Percentiles rank a stretch among this genome's conserved stretches.
Evolutionary conservation across 2,113 vertebrate species (phyloP).

Genomic region (Hippocampus zosterae): DNA sequence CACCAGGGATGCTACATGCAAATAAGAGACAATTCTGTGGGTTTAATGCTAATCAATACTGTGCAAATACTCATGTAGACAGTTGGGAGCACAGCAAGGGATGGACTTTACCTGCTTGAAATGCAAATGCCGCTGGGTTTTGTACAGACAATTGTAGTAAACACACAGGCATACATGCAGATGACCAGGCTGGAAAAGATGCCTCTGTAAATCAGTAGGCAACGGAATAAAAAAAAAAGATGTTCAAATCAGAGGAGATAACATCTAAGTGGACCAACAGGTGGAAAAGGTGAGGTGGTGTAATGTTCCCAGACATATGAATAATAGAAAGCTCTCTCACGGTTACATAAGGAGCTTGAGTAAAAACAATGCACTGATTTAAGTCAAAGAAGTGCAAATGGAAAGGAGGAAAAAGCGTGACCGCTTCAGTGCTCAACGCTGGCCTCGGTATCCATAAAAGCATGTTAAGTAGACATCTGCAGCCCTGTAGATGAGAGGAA

Average conservation of each 20-base stretch:
- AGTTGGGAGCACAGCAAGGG: constrained; percentile 33
- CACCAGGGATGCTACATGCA: constrained; percentile 46
- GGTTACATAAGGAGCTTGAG: constrained; percentile 56
- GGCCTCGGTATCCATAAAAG: constrained; percentile 62
- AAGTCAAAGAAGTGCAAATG: constrained; percentile 49
- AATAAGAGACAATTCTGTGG: constrained; percentile 51
- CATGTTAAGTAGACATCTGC: constrained; percentile 64
- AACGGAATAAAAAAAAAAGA: constrained; percentile 23
- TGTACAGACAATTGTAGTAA: constrained; percentile 13
- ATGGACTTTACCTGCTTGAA: constrained; percentile 45
- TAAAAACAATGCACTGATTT: constrained; percentile 45
- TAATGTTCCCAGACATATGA: constrained; percentile 49
- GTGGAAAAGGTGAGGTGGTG: constrained; percentile 33
- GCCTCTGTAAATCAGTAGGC: constrained; percentile 7
- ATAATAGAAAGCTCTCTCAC: constrained; percentile 53
- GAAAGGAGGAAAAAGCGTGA: constrained; percentile 47
- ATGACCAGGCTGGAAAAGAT: constrained; percentile 8
- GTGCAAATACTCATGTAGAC: constrained; percentile 65
- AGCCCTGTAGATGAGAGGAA: constrained; percentile 55
- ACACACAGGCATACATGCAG: constrained; percentile 14
- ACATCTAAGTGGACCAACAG: constrained; percentile 34
- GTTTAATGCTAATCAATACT: constrained; percentile 66
- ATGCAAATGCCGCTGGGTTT: constrained; percentile 35
- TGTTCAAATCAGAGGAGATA: constrained; percentile 30
- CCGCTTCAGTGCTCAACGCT: constrained; percentile 48